A percentile compares a stretch with the other conserved stretches of the same genome.
These are phyloP conservation scores for Drosophila littoralis DNA, from an alignment of 1,140 invertebrate genomes.

Conservation along the genomic window DNA sequence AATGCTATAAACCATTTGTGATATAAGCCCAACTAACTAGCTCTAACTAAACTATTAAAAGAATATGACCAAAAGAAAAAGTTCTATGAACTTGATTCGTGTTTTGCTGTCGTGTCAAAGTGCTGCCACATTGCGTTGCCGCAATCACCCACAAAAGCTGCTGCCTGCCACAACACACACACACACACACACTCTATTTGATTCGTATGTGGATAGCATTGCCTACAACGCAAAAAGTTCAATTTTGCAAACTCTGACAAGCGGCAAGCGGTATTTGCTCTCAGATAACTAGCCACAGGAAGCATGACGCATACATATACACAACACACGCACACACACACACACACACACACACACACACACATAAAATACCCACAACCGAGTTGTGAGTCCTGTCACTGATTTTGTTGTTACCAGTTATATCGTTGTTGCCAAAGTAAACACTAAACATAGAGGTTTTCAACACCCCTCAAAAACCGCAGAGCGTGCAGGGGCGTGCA, in stretches of 20 bases:
- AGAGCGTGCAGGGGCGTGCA: constrained; percentile 44
- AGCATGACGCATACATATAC: constrained; percentile 22
- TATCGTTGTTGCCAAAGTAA: not conserved
- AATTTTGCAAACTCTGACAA: constrained; percentile 32
- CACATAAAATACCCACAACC: constrained; percentile 7
- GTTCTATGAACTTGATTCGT: constrained; percentile 22
- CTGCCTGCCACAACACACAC: constrained; percentile 1
- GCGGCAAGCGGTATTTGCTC: constrained; percentile 7
- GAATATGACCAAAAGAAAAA: constrained; percentile 17
- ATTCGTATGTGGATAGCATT: constrained; percentile 21
- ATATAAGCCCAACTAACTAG: constrained; percentile 27
- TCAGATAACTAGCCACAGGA: constrained; percentile 41
- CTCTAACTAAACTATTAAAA: constrained; percentile 12
- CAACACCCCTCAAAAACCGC: constrained; percentile 26
- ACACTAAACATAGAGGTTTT: not conserved
- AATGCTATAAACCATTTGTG: constrained; percentile 32
- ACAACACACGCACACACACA: too few species aligned
- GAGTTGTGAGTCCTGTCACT: constrained; percentile 54
- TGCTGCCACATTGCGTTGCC: constrained; percentile 28
- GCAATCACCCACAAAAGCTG: constrained; percentile 29
- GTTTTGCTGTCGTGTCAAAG: constrained; percentile 27
- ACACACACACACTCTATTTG: not conserved
- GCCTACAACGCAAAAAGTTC: constrained; percentile 37
- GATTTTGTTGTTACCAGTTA: constrained; percentile 37
- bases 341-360: constrained; percentile 15